Evolutionary conservation across 2,797 vertebrate species (phyloP).

Genomic region (Pseudomugil tenellus): DNA sequence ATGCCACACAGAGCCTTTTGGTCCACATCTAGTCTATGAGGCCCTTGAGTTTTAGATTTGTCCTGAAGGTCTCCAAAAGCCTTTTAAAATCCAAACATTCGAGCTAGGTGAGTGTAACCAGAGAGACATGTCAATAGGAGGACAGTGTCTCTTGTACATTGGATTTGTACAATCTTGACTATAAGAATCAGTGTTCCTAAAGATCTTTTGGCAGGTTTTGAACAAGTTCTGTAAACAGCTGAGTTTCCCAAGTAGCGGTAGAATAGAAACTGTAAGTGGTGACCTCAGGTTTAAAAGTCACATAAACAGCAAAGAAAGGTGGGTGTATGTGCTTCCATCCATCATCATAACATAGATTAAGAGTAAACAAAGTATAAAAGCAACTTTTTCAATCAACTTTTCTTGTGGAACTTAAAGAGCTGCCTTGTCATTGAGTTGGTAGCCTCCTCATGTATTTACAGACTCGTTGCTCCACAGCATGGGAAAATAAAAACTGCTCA

Average conservation of each 20-base stretch:
- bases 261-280: background rate
- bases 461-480: constrained; percentile 44
- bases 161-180: background rate
- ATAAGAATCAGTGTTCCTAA: background rate
- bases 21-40: background rate
- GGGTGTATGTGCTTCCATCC: background rate
- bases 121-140: too few relatives aligned
- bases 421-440: constrained; percentile 46
- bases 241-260: background rate
- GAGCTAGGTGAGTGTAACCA: background rate
- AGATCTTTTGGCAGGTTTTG: background rate
- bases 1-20: background rate
- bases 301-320: background rate
- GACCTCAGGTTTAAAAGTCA: background rate
- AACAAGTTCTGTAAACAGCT: background rate
- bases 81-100: background rate
- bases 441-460: constrained; percentile 44
- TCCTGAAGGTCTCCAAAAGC: background rate
- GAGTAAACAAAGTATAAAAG: background rate
- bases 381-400: constrained; percentile 20
- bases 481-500: constrained; percentile 34
- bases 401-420: constrained; percentile 34
- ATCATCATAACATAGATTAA: background rate
- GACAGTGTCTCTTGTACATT: background rate
- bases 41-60: background rate